Percentiles rank a stretch among this genome's conserved stretches.
These are phyloP conservation scores for Poeciliopsis occidentalis DNA, from an alignment of 2,113 vertebrate species.

Conservation along the genomic window DNA sequence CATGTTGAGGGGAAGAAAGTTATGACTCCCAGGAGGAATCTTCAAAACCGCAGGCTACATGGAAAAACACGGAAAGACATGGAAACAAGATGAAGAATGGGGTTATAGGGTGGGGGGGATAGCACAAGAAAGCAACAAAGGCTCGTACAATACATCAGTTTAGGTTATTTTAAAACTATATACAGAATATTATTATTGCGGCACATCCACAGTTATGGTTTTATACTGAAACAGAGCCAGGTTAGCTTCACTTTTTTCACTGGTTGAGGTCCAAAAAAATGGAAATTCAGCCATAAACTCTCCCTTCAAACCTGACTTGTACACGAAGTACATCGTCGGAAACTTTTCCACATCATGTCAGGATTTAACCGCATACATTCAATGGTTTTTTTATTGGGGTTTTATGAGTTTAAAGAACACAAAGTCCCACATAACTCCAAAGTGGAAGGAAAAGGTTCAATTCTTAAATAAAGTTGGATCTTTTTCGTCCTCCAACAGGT, in stretches of 20 bases:
- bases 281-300: neutral
- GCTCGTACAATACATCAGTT: neutral
- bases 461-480: too few species aligned
- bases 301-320: neutral
- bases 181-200: neutral
- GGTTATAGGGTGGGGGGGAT: neutral
- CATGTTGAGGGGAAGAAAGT: neutral
- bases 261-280: neutral
- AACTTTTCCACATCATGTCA: too few species aligned
- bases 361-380: too few species aligned
- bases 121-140: neutral
- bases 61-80: constrained; percentile 1
- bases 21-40: neutral
- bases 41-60: constrained; percentile 1
- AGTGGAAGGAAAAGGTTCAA: too few species aligned
- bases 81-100: neutral
- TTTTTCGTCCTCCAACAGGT: too few species aligned
- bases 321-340: too few species aligned
- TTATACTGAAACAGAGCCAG: neutral
- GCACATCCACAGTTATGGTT: neutral
- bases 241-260: neutral
- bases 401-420: too few species aligned
- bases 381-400: too few species aligned
- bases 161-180: neutral
- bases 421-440: too few species aligned